phyloP scores from a whole-genome alignment of 2,797 vertebrate species.

The Acrossocheilus wenchowensis region DNA sequence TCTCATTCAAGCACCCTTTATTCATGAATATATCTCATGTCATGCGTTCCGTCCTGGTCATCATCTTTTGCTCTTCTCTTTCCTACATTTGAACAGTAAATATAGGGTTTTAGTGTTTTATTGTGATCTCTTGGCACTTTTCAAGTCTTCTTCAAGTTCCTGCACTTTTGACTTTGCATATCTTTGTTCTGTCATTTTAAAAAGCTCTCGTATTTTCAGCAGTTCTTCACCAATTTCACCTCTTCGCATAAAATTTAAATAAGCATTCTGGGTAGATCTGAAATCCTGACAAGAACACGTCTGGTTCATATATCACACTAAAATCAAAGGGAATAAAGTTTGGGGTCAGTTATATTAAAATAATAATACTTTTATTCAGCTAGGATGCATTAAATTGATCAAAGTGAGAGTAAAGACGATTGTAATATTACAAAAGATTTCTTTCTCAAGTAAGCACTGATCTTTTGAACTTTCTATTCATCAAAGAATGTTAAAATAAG shows the following conservation, averaged over 20 bases:
- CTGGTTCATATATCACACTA: not conserved
- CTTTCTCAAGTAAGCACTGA: too few relatives aligned
- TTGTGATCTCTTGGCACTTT: not conserved
- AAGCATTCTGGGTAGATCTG: not conserved
- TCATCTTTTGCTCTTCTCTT: not conserved
- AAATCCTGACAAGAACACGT: slow-evolving; percentile 1
- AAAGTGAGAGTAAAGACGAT: too few relatives aligned
- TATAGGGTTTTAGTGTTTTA: not conserved
- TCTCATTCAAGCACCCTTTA: not conserved
- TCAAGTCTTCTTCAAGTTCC: not conserved
- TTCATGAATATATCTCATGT: not conserved
- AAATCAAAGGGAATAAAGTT: not conserved
- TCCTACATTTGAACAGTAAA: not conserved
- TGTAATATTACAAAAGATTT: too few relatives aligned
- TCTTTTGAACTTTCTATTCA: not conserved
- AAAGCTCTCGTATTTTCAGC: not conserved
- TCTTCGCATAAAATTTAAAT: not conserved
- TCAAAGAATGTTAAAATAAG: not conserved
- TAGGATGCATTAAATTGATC: too few relatives aligned
- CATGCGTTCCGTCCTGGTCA: not conserved
- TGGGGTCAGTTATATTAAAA: too few relatives aligned
- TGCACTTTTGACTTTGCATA: not conserved
- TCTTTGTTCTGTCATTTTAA: slow-evolving; percentile 5
- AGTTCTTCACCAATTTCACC: not conserved
- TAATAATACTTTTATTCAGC: too few relatives aligned